Conservation (phyloP, 2,113 vertebrate species). For the Clarias macrocephalus region DNA sequence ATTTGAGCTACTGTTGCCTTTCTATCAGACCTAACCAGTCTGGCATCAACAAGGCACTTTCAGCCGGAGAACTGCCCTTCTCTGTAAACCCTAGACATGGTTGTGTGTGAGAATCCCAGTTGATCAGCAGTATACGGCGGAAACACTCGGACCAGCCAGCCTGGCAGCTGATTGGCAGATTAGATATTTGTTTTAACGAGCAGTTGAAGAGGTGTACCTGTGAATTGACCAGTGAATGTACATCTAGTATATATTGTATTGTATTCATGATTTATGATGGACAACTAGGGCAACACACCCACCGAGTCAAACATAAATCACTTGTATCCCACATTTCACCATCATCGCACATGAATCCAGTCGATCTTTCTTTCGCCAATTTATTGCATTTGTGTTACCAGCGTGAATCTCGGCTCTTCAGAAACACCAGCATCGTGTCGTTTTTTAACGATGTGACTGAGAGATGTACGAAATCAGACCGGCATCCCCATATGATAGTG, state of each 20-base stretch:
- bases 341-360: not conserved
- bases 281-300: not conserved
- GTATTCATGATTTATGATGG: not conserved
- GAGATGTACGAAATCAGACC: slow-evolving; percentile 14
- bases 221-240: too few relatives aligned
- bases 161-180: too few relatives aligned
- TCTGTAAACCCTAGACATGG: too few relatives aligned
- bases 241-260: not conserved
- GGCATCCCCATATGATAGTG: not conserved
- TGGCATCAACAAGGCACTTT: too few relatives aligned
- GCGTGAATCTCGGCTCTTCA: slow-evolving; percentile 47
- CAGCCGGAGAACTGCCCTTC: too few relatives aligned
- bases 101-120: too few relatives aligned
- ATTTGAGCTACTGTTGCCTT: too few relatives aligned
- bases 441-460: slow-evolving; percentile 23
- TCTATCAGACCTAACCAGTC: too few relatives aligned
- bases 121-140: too few relatives aligned
- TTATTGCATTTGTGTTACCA: slow-evolving; percentile 64
- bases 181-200: too few relatives aligned
- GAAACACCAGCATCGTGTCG: slow-evolving; percentile 5
- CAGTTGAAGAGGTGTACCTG: too few relatives aligned
- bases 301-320: not conserved
- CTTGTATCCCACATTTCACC: not conserved
- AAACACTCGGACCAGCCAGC: too few relatives aligned
- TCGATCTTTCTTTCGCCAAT: slow-evolving; percentile 54